Base-by-base conservation (phyloP, 1,140 invertebrate genomes). In the Mesaphorura yosii region DNA sequence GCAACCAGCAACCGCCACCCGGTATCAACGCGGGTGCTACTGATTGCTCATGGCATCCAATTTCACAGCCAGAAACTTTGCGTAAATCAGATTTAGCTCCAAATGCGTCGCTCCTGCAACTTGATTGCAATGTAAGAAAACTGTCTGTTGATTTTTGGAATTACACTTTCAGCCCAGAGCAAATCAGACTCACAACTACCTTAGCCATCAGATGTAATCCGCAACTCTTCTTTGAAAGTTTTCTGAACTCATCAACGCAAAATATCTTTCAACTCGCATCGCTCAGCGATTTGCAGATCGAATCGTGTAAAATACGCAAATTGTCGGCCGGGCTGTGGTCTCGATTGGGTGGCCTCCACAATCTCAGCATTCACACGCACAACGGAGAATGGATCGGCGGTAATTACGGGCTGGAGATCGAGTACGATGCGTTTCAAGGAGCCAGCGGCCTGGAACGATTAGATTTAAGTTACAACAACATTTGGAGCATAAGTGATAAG, bases 381-480 rank as follows among this genome's bases (percentile, higher is more conserved):
- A 91, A 91, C 67, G 83, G 80, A 34, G 85, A 86, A 66, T 89
- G 86, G 86, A 84, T 82, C 14, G 72, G 76, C n/a, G 80, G 83
- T 5, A n/a, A n/a, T n/a, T 84, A 88, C 78, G 80, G 81, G 27
- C 69, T 91, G 58, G 82, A 88, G 64, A 75, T 90, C 41, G 80
- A 81, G n/a, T 74, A 77, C 2, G 78, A 80, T 14, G 83, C 79
- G 12, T 90, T 86, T 68, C 77, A 78, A 60, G 83, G 84, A 65
- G 75, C 86, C 27, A 64, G 75, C 26, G 62, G 69, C 55, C 69
- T 88, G 56, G 80, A 86, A 70, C 74, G 79, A 37, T 70, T 94
- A 45, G 88, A 93, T 70, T 70, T 94, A 12, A 84, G 84, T 50
- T 76, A 84, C 64, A 92, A 91, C 69, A 89, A 89, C 69, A 85